phyloP scores from a whole-genome alignment of 1,140 invertebrate genomes.

The Hermetia illucens region DNA sequence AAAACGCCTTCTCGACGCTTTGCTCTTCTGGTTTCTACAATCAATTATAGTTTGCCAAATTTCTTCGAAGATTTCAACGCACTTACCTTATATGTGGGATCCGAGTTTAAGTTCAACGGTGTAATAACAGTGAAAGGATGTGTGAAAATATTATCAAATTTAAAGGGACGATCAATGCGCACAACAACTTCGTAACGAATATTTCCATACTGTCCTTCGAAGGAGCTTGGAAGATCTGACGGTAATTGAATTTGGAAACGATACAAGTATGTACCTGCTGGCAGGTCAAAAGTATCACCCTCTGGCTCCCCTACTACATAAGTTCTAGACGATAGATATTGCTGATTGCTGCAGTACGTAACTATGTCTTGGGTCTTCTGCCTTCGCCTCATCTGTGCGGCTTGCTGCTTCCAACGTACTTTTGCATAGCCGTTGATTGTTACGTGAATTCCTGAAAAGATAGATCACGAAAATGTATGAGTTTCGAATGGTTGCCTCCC shows the following conservation, averaged over 20 bases:
- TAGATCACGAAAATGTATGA: not conserved
- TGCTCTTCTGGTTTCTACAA: too few relatives aligned
- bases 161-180: slow-evolving; percentile 50
- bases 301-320: too few relatives aligned
- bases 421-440: slow-evolving; percentile 29
- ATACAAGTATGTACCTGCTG: slow-evolving; percentile 34
- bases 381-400: too few relatives aligned
- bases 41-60: too few relatives aligned
- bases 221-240: slow-evolving; percentile 41
- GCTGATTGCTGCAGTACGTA: too few relatives aligned
- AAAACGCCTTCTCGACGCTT: not conserved
- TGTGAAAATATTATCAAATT: slow-evolving; percentile 50
- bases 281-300: slow-evolving; percentile 33
- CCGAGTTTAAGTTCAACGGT: slow-evolving; percentile 49
- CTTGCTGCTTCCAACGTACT: slow-evolving; percentile 31
- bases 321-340: too few relatives aligned
- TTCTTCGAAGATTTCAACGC: not conserved
- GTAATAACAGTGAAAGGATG: slow-evolving; percentile 51
- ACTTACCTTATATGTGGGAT: too few relatives aligned
- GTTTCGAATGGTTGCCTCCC: too few relatives aligned
- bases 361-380: slow-evolving; percentile 24
- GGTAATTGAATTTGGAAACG: slow-evolving; percentile 37
- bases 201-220: slow-evolving; percentile 48
- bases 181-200: slow-evolving; percentile 48
- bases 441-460: slow-evolving; percentile 22